Percentiles rank a stretch among this genome's conserved stretches.
These are phyloP conservation scores for Nephrotoma flavescens DNA, from an alignment of 2,888 invertebrate genomes.

Conservation along the genomic window DNA sequence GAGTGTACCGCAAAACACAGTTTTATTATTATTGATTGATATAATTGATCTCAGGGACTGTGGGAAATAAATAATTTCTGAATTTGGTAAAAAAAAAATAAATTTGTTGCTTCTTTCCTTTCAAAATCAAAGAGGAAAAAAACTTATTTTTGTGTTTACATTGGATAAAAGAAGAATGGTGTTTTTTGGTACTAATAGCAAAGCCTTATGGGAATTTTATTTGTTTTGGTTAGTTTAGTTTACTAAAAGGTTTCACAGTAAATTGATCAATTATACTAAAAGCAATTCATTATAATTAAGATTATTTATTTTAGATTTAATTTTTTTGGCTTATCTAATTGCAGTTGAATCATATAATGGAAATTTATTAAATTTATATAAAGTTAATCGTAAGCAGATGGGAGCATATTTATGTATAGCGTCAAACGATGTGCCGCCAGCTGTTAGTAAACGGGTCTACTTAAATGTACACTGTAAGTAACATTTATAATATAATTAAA, in stretches of 20 bases:
- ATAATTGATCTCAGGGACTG: not conserved
- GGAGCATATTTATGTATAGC: constrained; percentile 64
- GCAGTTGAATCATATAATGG: constrained; percentile 41
- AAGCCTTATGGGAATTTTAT: not conserved
- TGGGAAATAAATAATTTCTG: not conserved
- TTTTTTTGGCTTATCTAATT: not conserved
- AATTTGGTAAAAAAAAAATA: not conserved
- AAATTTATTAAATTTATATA: constrained; percentile 45
- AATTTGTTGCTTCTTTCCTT: not conserved
- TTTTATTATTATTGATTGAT: not conserved
- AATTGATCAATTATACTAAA: not conserved
- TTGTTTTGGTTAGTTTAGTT: not conserved
- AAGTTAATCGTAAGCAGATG: constrained; percentile 54
- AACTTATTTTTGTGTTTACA: not conserved
- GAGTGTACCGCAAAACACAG: not conserved
- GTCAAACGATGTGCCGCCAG: constrained; percentile 56
- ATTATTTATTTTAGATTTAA: not conserved
- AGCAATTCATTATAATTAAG: not conserved
- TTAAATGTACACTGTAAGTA: constrained; percentile 38
- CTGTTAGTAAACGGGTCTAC: constrained; percentile 31
- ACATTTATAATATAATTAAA: constrained; percentile 21
- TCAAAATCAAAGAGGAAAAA: not conserved
- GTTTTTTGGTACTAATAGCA: not conserved
- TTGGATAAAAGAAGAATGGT: not conserved
- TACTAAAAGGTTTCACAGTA: not conserved